Evolutionary conservation across 2,113 vertebrate species (phyloP).

Genomic region (Erythrolamprus reginae): DNA sequence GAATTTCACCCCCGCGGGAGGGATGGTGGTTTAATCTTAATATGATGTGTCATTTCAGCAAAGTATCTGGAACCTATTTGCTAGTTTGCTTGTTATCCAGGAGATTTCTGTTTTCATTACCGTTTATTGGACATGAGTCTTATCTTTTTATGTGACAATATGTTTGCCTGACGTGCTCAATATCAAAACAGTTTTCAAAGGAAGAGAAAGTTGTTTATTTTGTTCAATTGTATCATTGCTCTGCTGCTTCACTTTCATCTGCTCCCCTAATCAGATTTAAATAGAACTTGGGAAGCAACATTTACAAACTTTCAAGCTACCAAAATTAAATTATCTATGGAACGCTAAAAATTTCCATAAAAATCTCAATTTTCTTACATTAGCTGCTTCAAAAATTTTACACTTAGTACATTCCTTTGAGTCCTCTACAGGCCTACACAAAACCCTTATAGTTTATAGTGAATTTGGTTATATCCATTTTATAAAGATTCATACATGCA

Average conservation of each 20-base stretch:
- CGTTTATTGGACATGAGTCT: background rate
- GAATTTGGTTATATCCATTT: background rate
- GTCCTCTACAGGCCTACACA: background rate
- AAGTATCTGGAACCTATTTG: background rate
- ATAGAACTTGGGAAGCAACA: background rate
- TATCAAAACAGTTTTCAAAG: background rate
- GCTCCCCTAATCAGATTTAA: background rate
- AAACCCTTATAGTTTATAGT: background rate
- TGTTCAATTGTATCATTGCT: background rate
- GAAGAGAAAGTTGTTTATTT: background rate
- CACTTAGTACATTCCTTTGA: background rate
- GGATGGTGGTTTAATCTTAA: background rate
- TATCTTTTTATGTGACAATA: background rate
- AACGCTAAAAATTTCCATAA: slow-evolving; percentile 36
- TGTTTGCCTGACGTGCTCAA: background rate
- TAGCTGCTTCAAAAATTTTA: slow-evolving; percentile 10
- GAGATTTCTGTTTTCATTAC: background rate
- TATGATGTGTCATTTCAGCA: background rate
- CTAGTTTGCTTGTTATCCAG: background rate
- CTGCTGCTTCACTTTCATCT: background rate
- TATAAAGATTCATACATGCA: background rate
- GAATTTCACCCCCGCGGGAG: too few relatives aligned
- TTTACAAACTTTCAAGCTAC: slow-evolving; percentile 31
- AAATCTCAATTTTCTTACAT: too few relatives aligned
- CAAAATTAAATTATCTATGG: slow-evolving; percentile 45